Evolutionary conservation across 2,888 invertebrate species (phyloP), one percentile per base, ranked within the genome.

Genomic region (Tachystola acroxantha): DNA sequence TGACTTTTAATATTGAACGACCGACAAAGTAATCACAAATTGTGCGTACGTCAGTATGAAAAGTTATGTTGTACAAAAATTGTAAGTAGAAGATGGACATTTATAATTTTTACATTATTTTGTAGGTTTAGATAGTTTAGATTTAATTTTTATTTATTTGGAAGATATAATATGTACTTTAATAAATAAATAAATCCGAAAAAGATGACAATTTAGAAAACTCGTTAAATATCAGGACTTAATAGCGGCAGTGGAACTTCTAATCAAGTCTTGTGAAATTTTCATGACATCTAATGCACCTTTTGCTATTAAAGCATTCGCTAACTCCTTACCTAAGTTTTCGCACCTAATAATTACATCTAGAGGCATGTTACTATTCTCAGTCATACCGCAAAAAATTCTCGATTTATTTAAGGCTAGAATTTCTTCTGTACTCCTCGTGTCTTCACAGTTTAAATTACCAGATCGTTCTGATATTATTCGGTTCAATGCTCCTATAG

Each of bases 201-300:
- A n/a, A n/a, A n/a, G n/a, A n/a, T n/a, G n/a, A n/a, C n/a, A n/a
- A n/a, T n/a, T n/a, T n/a, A n/a, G n/a, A n/a, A n/a, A n/a, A n/a
- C n/a, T n/a, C n/a, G n/a, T n/a, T 20, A 50, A 51, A 12, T 46
- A 69, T 77, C 73, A 81, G 48, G 75, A 77, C 20, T 57, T 65
- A 35, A 62, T 71, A 3, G 43, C 60, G 1, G 38, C 50, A 12
- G 54, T 48, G 1, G 80, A 74, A 43, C 58, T 81, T 34, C 81
- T 78, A 27, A 94, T 92, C 53, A 90, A 89, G 31, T 91, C 90
- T 71, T 95, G 94, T 0, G 96, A 94, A 42, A 91, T 88, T 36
- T 90, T 89, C 92, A 97, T 94, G 2, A 97, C 91, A 24, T 92
- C 91, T 39, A 92, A 79, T 39, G 96, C 97, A 55, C 96, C 96